Percentiles rank a stretch among this genome's conserved stretches.
These are phyloP conservation scores for Caranx melampygus DNA, from an alignment of 2,113 vertebrate species.

Conservation along the genomic window DNA sequence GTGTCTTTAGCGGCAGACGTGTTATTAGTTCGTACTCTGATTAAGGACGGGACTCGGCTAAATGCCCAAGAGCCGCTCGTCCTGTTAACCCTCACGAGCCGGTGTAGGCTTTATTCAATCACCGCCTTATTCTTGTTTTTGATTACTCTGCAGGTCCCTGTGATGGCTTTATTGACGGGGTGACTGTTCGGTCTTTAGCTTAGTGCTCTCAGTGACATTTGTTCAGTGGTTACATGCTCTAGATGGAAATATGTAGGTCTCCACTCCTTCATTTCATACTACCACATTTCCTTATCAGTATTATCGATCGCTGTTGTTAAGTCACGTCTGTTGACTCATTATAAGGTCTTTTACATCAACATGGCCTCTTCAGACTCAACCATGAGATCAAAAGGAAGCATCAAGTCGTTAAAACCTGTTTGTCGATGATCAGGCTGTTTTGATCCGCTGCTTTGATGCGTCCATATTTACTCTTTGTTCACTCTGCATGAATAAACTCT, in stretches of 20 bases:
- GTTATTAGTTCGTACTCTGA: slow-evolving; percentile 69
- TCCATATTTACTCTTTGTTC: not conserved
- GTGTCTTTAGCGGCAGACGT: slow-evolving; percentile 55
- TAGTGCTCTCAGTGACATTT: not conserved
- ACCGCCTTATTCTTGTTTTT: slow-evolving; percentile 11
- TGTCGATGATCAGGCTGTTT: not conserved
- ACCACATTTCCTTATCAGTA: no score
- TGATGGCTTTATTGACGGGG: slow-evolving; percentile 39
- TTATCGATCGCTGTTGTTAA: no score
- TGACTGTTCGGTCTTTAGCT: slow-evolving; percentile 44
- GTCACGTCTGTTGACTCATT: no score
- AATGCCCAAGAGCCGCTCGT: slow-evolving; percentile 56
- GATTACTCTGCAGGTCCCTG: slow-evolving; percentile 39
- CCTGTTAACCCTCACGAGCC: slow-evolving; percentile 47
- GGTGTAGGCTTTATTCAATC: slow-evolving; percentile 16
- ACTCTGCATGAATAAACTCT: not conserved
- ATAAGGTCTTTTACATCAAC: no score
- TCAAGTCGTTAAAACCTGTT: not conserved
- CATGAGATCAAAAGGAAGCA: not conserved
- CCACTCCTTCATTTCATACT: no score
- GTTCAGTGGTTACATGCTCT: not conserved
- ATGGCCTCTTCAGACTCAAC: no score
- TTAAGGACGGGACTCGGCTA: slow-evolving; percentile 52
- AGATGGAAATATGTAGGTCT: no score
- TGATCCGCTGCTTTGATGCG: not conserved